A percentile compares a stretch with the other conserved stretches of the same genome.
These are phyloP conservation scores for Montipora sp. DNA, from an alignment of 64 coral and sea anemone species.

Conservation along the genomic window DNA sequence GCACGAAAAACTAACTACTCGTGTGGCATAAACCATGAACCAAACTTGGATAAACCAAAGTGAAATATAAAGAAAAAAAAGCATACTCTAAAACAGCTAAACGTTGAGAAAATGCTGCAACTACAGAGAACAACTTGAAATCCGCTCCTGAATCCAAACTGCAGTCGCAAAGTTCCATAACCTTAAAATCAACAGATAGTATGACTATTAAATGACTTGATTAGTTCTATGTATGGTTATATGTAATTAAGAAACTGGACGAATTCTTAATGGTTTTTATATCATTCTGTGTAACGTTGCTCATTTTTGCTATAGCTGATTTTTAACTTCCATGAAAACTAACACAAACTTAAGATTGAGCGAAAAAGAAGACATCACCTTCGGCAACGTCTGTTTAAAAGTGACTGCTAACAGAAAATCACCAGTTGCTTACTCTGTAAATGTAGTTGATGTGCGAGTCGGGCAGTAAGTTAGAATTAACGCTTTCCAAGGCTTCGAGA, in stretches of 20 bases:
- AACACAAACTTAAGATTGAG: neutral
- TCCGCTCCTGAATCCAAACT: constrained; percentile 81
- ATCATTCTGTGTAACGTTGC: neutral
- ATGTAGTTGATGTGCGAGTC: constrained; percentile 95
- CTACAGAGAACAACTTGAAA: constrained; percentile 94
- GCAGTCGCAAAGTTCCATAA: constrained; percentile 91
- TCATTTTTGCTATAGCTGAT: neutral
- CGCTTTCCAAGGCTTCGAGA: constrained; percentile 87
- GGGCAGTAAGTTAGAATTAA: constrained; percentile 89
- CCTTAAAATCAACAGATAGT: constrained; percentile 19
- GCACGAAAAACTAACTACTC: no score
- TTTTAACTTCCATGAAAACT: neutral
- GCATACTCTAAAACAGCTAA: constrained; percentile 94
- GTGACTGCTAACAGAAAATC: no score
- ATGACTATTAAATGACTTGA: neutral
- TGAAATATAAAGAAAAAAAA: no score
- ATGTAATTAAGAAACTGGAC: neutral
- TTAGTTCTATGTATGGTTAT: no score
- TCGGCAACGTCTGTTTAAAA: neutral
- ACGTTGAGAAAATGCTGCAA: constrained; percentile 90
- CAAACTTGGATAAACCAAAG: no score
- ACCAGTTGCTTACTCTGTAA: constrained; percentile 81
- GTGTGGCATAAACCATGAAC: no score
- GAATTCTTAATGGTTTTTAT: neutral
- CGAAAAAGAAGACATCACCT: neutral